Evolutionary conservation across 2,797 vertebrate species (phyloP), one percentile per base, ranked within the genome.

Genomic region (Sebastes kiyomatsui): DNA sequence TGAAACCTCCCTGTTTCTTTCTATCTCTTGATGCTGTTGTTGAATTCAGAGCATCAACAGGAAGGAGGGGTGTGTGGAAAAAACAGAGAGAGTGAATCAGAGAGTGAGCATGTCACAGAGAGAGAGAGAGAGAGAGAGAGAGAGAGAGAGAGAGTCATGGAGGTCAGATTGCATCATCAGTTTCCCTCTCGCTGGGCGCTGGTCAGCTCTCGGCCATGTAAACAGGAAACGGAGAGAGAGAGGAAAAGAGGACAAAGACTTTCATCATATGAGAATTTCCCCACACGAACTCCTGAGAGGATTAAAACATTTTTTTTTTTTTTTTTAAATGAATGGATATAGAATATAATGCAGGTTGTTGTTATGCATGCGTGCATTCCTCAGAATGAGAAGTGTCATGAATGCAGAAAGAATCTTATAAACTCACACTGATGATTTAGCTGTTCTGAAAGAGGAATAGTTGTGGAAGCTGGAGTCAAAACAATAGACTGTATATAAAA

Each of bases 121-220:
- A 52, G 13, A 46, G 42, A 28, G 25, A 59, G 7, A 27, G 2
- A 55, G 35, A 7, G 33, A 59, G 59, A 38, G 62, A 33, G 18
- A 35, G 42, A 30, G 65, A n/a, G 75, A 20, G 71, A 27, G 56
- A 7, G 81, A 60, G 77, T 64, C 62, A 59, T 12, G 11, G 71
- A 71, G 83, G 81, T 77, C 79, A 80, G 75, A 54, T 86, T 82
- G 74, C 81, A 86, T 86, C 84, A 84, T 65, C 73, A 23, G 42
- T 30, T 25, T 59, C 42, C 74, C 69, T 72, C 68, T 38, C 11
- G 1, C 49, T 59, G 58, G 64, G 32, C 7, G 60, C 69, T 72
- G 70, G 65, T 85, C 79, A 56, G 70, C 62, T 66, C 56, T 66
- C 49, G 1, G 55, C 66, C 56, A 58, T 81, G 78, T 86, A 71